Conservation (phyloP, 2,797 vertebrate genomes). For the Oryzias dopingdopingensis region DNA sequence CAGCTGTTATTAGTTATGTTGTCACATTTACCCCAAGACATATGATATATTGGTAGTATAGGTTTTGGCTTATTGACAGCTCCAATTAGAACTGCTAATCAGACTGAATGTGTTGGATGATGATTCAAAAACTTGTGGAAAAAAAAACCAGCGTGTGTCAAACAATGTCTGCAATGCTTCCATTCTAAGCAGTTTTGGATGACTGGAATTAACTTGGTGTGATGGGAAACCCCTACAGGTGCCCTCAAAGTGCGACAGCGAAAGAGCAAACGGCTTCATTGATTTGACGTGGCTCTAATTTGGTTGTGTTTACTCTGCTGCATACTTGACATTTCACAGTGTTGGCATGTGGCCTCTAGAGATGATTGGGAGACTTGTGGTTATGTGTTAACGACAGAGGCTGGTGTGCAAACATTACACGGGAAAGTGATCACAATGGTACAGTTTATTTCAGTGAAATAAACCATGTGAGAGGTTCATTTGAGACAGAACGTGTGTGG, state of each 20-base stretch:
- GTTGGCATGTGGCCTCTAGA: slow-evolving; percentile 32
- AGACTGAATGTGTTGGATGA: slow-evolving; percentile 4
- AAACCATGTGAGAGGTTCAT: background rate
- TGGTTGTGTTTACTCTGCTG: slow-evolving; percentile 44
- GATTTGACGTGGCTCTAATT: slow-evolving; percentile 57
- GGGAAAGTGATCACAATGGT: background rate
- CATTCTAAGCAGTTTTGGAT: slow-evolving; percentile 2
- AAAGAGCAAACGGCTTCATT: slow-evolving; percentile 40
- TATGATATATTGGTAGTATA: too few relatives aligned
- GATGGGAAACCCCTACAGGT: slow-evolving; percentile 24
- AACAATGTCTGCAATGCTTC: slow-evolving; percentile 1
- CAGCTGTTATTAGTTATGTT: background rate
- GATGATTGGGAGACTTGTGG: slow-evolving; percentile 20
- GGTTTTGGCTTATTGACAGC: too few relatives aligned
- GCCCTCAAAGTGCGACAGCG: slow-evolving; percentile 26
- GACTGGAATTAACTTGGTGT: slow-evolving; percentile 21
- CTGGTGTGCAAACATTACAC: slow-evolving; percentile 15
- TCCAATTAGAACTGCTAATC: background rate
- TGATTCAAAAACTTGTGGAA: background rate
- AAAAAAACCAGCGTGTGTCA: background rate
- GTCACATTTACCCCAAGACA: too few relatives aligned
- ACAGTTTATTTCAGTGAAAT: background rate
- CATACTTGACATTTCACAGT: slow-evolving; percentile 56
- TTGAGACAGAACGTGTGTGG: background rate
- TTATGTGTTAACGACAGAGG: slow-evolving; percentile 26